phyloP scores from a whole-genome alignment of 2,888 invertebrate genomes.

The Branchipolynoe longqiensis region DNA sequence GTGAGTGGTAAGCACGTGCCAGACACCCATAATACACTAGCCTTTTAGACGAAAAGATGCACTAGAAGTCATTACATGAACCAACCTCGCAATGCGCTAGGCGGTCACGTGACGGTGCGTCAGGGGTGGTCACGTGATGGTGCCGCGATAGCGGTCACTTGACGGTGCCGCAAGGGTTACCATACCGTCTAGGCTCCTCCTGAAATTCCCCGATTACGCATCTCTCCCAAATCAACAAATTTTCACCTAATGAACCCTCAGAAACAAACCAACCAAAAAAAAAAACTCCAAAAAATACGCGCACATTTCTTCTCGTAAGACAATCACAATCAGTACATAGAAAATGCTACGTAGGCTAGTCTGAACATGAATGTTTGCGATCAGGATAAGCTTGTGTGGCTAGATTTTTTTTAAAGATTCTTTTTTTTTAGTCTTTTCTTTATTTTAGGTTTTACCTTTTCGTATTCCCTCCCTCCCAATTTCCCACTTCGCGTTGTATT shows the following conservation, averaged over 20 bases:
- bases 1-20: too few relatives aligned
- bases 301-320: background rate
- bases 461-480: background rate
- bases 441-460: background rate
- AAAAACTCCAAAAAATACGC: conserved; percentile 15
- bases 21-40: too few relatives aligned
- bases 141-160: too few relatives aligned
- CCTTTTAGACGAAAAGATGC: too few relatives aligned
- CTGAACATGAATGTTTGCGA: conserved; percentile 30
- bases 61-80: too few relatives aligned
- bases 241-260: conserved; percentile 9
- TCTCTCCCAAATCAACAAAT: background rate
- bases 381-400: conserved; percentile 33
- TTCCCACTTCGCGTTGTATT: too few relatives aligned
- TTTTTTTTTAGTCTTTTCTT: background rate
- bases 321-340: conserved; percentile 35
- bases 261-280: background rate
- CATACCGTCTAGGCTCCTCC: too few relatives aligned
- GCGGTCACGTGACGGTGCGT: too few relatives aligned
- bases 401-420: background rate
- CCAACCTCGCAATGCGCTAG: too few relatives aligned
- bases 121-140: too few relatives aligned
- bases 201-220: conserved; percentile 4
- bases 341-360: conserved; percentile 40
- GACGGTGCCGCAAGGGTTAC: too few relatives aligned